Evolutionary conservation across 2,797 vertebrate genomes (phyloP).

Genomic region (Xenentodon cancila): DNA sequence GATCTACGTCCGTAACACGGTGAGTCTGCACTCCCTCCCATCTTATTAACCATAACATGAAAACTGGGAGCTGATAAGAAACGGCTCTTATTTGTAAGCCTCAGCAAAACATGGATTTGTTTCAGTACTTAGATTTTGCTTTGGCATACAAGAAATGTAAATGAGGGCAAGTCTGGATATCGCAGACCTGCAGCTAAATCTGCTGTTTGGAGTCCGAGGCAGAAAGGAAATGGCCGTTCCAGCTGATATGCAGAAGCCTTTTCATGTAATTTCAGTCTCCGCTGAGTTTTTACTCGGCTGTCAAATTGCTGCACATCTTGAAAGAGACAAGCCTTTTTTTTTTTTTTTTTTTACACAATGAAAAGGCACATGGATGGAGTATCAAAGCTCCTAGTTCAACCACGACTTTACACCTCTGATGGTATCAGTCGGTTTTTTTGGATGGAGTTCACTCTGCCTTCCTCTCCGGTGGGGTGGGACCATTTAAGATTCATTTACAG

Average conservation of each 20-base stretch:
- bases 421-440: too few species aligned
- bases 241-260: constrained; percentile 35
- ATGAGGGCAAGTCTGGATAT: constrained; percentile 33
- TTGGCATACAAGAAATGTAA: constrained; percentile 55
- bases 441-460: too few species aligned
- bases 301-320: constrained; percentile 10
- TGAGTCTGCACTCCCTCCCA: constrained; percentile 66
- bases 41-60: constrained; percentile 30
- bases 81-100: constrained; percentile 40
- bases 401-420: too few species aligned
- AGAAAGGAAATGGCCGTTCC: constrained; percentile 34
- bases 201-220: constrained; percentile 18
- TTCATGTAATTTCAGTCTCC: constrained; percentile 6
- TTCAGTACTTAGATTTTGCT: constrained; percentile 50
- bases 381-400: too few species aligned
- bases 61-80: constrained; percentile 26
- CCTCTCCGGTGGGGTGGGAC: too few species aligned
- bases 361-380: too few species aligned
- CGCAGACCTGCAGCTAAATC: constrained; percentile 32
- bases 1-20: constrained; percentile 90
- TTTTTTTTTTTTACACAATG: constrained; percentile 1
- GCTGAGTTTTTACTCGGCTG: constrained; percentile 12
- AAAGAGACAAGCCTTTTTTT: constrained; percentile 10
- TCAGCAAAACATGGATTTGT: constrained; percentile 56
- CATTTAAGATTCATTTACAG: too few species aligned